Evolutionary conservation across 2,113 vertebrate species (phyloP).

Genomic region (Phasianus colchicus): DNA sequence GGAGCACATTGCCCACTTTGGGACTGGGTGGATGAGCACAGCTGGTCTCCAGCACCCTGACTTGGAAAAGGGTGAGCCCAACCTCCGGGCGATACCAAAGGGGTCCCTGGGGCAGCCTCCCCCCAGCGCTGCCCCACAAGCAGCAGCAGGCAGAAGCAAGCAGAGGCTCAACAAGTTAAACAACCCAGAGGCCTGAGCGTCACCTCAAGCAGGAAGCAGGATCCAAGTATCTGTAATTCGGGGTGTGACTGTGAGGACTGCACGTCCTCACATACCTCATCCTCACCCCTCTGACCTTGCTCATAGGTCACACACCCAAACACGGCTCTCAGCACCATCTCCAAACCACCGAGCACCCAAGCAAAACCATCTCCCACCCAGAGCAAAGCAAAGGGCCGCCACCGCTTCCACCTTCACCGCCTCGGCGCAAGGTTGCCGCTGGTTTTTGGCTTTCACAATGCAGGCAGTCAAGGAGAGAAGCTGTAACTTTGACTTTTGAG

Average conservation of each 20-base stretch:
- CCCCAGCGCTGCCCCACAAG: not conserved
- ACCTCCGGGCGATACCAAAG: not conserved
- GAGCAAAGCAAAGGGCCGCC: not conserved
- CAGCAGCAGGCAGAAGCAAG: not conserved
- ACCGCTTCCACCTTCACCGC: not conserved
- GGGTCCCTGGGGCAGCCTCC: not conserved
- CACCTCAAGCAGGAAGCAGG: not conserved
- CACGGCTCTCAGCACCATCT: not conserved
- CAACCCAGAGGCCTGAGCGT: not conserved
- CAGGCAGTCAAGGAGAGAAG: constrained; percentile 26
- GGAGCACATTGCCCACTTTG: not conserved
- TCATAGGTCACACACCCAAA: not conserved
- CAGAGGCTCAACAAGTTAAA: not conserved
- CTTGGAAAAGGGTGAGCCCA: not conserved
- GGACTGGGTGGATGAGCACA: rapidly evolving
- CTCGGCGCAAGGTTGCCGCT: not conserved
- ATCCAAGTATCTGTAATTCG: not conserved
- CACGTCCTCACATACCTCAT: not conserved
- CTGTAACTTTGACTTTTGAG: constrained; percentile 1
- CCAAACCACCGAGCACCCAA: rapidly evolving
- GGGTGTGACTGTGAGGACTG: not conserved
- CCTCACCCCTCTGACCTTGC: not conserved
- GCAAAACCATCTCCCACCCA: rapidly evolving
- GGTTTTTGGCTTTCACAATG: not conserved
- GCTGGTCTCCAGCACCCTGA: not conserved